A percentile compares a stretch with the other conserved stretches of the same genome.
Conservation (phyloP, 2,113 vertebrate genomes). For the Pseudorhombus dupliciocellatus region DNA sequence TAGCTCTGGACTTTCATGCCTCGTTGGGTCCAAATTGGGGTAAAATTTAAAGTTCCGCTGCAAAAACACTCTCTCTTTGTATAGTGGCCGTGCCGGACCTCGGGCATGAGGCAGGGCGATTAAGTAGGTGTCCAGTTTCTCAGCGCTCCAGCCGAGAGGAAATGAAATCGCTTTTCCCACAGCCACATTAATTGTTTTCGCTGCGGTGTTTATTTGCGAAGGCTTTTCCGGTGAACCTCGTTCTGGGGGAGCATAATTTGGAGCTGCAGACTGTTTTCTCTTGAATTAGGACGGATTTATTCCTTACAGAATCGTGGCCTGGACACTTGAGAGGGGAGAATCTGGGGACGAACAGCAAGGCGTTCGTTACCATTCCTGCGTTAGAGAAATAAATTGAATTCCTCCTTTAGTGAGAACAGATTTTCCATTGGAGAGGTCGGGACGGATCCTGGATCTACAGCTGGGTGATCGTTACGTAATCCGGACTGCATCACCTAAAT, state of each 20-base stretch:
- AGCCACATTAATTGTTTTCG: constrained; percentile 74
- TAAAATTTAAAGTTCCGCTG: background rate
- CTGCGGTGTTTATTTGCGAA: constrained; percentile 75
- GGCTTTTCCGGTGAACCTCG: constrained; percentile 64
- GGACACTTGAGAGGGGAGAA: background rate
- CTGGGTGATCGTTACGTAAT: constrained; percentile 53
- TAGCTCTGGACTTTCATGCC: background rate
- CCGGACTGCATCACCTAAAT: background rate
- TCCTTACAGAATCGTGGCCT: constrained; percentile 44
- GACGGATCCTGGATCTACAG: constrained; percentile 11
- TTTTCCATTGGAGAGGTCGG: constrained; percentile 62
- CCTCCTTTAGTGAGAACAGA: constrained; percentile 33
- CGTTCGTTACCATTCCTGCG: constrained; percentile 61
- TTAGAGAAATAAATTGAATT: constrained; percentile 75
- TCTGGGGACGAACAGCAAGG: constrained; percentile 50
- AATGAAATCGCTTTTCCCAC: constrained; percentile 80
- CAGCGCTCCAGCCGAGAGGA: constrained; percentile 64
- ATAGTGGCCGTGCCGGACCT: background rate
- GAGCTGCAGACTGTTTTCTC: constrained; percentile 62
- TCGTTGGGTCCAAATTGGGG: background rate
- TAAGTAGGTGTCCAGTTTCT: constrained; percentile 54
- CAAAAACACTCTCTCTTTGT: background rate
- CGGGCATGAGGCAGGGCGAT: constrained; percentile 17
- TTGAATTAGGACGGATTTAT: constrained; percentile 50
- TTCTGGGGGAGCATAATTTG: constrained; percentile 14